Percentiles rank a stretch among this genome's conserved stretches.
phyloP scores from a whole-genome alignment of 2,797 vertebrate species.

The Acrossocheilus fasciatus region DNA sequence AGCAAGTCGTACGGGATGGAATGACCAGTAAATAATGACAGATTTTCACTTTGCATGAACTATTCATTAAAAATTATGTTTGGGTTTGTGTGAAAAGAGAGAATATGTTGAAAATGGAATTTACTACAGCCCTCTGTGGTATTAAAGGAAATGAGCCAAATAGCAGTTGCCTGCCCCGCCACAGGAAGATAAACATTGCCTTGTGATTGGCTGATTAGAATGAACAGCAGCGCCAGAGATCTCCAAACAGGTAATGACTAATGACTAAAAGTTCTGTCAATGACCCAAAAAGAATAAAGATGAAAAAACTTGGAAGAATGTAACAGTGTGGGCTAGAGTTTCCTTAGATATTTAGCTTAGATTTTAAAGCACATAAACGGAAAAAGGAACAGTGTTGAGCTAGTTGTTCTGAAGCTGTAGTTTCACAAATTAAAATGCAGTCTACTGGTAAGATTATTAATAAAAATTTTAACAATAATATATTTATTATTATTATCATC shows the following conservation, averaged over 20 bases:
- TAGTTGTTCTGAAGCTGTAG: neutral
- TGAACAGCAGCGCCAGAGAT: conserved; percentile 13
- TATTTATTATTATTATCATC: neutral
- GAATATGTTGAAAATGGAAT: conserved; percentile 5
- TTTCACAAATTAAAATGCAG: neutral
- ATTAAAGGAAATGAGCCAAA: conserved; percentile 47
- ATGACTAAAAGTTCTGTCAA: conserved; percentile 29
- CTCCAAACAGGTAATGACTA: conserved; percentile 49
- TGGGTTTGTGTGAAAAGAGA: neutral
- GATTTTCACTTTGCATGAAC: neutral
- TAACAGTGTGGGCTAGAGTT: neutral
- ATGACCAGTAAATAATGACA: neutral
- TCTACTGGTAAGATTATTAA: neutral
- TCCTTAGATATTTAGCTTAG: neutral
- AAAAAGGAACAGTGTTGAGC: neutral
- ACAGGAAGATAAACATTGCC: conserved; percentile 51
- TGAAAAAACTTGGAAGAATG: neutral
- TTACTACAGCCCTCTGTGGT: neutral
- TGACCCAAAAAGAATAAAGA: neutral
- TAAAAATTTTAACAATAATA: neutral
- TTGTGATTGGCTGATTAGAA: conserved; percentile 41
- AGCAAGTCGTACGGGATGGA: neutral
- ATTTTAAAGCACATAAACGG: neutral
- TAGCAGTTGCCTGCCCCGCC: neutral
- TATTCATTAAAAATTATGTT: neutral